Percentiles rank a stretch among this genome's conserved stretches.
These are phyloP conservation scores for Cydia amplana DNA, from an alignment of 1,140 invertebrate species.

Conservation along the genomic window DNA sequence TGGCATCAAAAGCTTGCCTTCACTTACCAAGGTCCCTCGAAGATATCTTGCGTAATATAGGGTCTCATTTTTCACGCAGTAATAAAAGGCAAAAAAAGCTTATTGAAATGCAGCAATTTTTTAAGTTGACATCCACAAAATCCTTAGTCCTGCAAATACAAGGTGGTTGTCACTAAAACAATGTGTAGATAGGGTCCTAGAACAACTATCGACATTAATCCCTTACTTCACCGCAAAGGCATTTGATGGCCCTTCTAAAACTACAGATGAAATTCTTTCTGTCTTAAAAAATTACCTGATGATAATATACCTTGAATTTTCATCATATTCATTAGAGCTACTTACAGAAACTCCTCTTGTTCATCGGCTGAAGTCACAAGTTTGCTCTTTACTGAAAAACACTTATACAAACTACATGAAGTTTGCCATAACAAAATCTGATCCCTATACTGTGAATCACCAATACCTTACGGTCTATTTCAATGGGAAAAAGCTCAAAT, in stretches of 20 bases:
- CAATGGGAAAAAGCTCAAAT: too few relatives aligned
- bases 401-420: background rate
- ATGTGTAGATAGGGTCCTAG: conserved; percentile 58
- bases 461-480: too few relatives aligned
- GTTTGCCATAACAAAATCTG: background rate
- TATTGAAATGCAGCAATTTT: conserved; percentile 60
- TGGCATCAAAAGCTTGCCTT: conserved; percentile 52
- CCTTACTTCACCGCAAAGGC: conserved; percentile 53
- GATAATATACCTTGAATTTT: conserved; percentile 54
- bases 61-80: conserved; percentile 59
- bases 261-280: conserved; percentile 53
- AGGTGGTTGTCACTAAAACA: conserved; percentile 62
- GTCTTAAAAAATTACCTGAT: conserved; percentile 51
- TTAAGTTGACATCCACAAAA: conserved; percentile 58
- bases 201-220: conserved; percentile 55
- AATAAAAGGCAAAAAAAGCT: conserved; percentile 48
- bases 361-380: conserved; percentile 46
- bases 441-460: background rate
- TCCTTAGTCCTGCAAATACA: conserved; percentile 52
- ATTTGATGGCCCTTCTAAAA: conserved; percentile 58
- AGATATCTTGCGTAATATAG: conserved; percentile 44
- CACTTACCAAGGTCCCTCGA: conserved; percentile 43
- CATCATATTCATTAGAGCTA: conserved; percentile 49
- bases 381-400: conserved; percentile 36
- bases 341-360: conserved; percentile 48